phyloP scores from a whole-genome alignment of 2,888 invertebrate genomes.

The Dromius quadrimaculatus region DNA sequence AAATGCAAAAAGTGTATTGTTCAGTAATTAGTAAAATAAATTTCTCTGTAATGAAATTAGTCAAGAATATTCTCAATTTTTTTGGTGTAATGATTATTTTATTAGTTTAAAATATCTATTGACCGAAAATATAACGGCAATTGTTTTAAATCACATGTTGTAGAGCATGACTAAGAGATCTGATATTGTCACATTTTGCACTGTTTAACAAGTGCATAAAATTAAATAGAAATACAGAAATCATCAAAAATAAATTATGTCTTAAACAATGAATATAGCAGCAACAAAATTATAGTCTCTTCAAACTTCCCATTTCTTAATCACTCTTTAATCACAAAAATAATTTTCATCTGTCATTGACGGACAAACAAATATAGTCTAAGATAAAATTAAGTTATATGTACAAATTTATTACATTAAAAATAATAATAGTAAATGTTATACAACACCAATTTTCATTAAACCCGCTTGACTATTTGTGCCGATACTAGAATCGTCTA shows the following conservation, averaged over 20 bases:
- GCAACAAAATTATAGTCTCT: slow-evolving; percentile 25
- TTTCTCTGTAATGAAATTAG: slow-evolving; percentile 10
- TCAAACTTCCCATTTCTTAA: slow-evolving; percentile 1
- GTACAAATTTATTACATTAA: slow-evolving; percentile 42
- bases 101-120: slow-evolving; percentile 10
- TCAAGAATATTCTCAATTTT: slow-evolving; percentile 8
- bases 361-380: slow-evolving; percentile 32
- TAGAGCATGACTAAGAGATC: slow-evolving; percentile 47
- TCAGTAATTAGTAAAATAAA: slow-evolving; percentile 19
- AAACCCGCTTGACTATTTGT: slow-evolving; percentile 77
- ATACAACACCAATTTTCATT: slow-evolving; percentile 71
- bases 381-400: slow-evolving; percentile 42
- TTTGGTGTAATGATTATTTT: not conserved
- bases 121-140: slow-evolving; percentile 14
- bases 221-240: slow-evolving; percentile 22
- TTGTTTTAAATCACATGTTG: slow-evolving; percentile 36
- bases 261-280: slow-evolving; percentile 17
- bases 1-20: slow-evolving; percentile 33
- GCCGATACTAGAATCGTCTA: slow-evolving; percentile 80
- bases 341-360: slow-evolving; percentile 5
- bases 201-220: slow-evolving; percentile 42
- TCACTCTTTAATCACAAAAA: slow-evolving; percentile 27
- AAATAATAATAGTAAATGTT: slow-evolving; percentile 54
- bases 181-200: slow-evolving; percentile 49
- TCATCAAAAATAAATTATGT: slow-evolving; percentile 44